Evolutionary conservation across 2,113 vertebrate species (phyloP).

Genomic region (Oreochromis aureus): DNA sequence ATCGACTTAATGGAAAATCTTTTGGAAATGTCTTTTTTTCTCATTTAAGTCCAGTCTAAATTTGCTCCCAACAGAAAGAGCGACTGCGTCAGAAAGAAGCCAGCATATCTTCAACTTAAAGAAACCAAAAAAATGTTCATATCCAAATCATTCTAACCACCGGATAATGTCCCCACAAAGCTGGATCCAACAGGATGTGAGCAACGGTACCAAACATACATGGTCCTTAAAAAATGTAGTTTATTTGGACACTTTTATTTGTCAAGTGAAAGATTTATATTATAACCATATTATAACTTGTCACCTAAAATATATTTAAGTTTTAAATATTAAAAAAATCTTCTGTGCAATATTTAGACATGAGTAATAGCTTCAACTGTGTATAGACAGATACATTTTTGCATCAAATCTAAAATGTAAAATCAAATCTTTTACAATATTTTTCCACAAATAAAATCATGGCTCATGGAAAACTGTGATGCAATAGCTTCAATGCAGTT

Average conservation of each 20-base stretch:
- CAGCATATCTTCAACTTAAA: slow-evolving; percentile 65
- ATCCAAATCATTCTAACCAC: background rate
- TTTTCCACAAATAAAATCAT: slow-evolving; percentile 27
- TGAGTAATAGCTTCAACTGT: background rate
- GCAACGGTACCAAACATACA: background rate
- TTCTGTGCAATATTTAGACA: background rate
- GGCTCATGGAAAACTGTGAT: background rate
- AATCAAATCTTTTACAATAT: background rate
- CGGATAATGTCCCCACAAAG: background rate
- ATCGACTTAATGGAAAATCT: background rate
- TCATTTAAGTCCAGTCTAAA: background rate
- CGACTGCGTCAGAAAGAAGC: slow-evolving; percentile 89
- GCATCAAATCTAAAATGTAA: background rate
- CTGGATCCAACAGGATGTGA: background rate
- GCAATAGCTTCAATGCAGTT: background rate
- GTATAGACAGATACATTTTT: background rate
- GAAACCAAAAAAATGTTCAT: background rate
- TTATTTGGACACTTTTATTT: background rate
- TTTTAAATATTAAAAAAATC: background rate
- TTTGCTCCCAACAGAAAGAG: slow-evolving; percentile 82
- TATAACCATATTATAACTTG: background rate
- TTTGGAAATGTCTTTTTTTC: background rate
- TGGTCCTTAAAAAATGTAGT: background rate
- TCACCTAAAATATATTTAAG: background rate
- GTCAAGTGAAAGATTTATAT: background rate